A percentile compares a stretch with the other conserved stretches of the same genome.
Evolutionary conservation across 2,113 vertebrate genomes (phyloP).

Genomic region (Struthidea cinerea): DNA sequence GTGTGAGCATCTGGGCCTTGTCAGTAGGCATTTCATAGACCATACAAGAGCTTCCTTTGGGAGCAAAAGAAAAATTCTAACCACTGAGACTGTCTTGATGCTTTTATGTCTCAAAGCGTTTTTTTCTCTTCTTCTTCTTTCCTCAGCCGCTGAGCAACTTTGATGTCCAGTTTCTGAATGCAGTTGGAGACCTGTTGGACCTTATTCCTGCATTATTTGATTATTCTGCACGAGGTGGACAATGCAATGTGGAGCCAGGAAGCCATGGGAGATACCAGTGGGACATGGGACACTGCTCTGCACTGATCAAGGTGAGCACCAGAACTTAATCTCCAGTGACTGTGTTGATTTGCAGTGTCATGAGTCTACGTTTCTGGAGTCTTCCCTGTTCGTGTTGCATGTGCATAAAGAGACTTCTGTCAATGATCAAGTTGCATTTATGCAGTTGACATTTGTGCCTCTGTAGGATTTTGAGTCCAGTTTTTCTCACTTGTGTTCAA

Average conservation of each 20-base stretch:
- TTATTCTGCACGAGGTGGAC: not conserved
- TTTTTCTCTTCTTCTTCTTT: not conserved
- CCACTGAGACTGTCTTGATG: not conserved
- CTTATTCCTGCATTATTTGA: conserved; percentile 82
- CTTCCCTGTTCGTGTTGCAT: not conserved
- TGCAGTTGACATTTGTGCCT: not conserved
- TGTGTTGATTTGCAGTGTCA: not conserved
- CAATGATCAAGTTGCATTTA: not conserved
- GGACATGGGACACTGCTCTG: conserved; percentile 91
- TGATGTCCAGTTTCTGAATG: conserved; percentile 83
- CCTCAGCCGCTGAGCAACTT: conserved; percentile 80
- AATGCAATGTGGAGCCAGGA: not conserved
- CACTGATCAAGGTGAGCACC: conserved; percentile 87
- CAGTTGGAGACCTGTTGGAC: conserved; percentile 86
- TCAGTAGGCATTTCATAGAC: not conserved
- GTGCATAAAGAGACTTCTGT: not conserved
- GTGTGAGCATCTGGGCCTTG: not conserved
- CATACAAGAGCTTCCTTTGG: not conserved
- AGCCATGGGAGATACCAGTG: conserved; percentile 59
- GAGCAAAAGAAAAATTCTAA: not conserved
- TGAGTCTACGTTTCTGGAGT: not conserved
- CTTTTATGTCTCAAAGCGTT: not conserved
- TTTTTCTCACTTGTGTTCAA: not conserved
- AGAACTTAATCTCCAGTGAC: not conserved
- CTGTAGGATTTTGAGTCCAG: not conserved